A percentile compares a stretch with the other conserved stretches of the same genome.
phyloP scores from a whole-genome alignment of 1,140 invertebrate genomes.

The Cotesia vestalis region DNA sequence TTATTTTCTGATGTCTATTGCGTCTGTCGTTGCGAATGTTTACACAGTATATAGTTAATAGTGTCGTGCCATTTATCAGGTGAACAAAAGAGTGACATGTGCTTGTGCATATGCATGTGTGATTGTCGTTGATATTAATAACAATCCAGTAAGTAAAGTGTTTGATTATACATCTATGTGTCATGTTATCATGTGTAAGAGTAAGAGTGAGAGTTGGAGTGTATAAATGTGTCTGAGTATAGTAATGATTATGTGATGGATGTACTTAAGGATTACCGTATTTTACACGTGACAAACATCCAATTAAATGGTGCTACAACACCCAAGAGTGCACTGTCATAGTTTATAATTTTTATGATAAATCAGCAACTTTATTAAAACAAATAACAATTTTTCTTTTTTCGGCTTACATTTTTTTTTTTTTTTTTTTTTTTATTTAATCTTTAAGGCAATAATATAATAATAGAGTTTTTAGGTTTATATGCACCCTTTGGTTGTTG shows the following conservation, averaged over 20 bases:
- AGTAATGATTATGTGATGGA: constrained; percentile 9
- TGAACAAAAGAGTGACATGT: background rate
- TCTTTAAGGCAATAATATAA: too few species aligned
- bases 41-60: background rate
- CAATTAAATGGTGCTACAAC: constrained; percentile 58
- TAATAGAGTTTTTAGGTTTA: constrained; percentile 8
- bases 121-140: constrained; percentile 24
- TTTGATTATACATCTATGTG: constrained; percentile 32
- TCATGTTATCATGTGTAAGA: constrained; percentile 29
- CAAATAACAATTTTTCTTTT: background rate
- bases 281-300: constrained; percentile 60
- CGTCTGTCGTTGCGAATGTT: background rate
- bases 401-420: too few species aligned
- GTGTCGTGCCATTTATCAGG: background rate
- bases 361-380: constrained; percentile 7
- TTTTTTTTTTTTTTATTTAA: background rate
- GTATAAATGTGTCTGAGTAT: background rate
- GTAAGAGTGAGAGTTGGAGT: constrained; percentile 9
- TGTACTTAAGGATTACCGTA: constrained; percentile 40
- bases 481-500: constrained; percentile 64
- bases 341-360: too few species aligned
- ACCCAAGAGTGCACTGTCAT: constrained; percentile 61
- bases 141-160: background rate
- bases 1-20: constrained; percentile 2
- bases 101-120: background rate